Percentiles rank a stretch among this genome's conserved stretches.
Evolutionary conservation across 2,113 vertebrate species (phyloP).

Genomic region (Pedionomus torquatus): DNA sequence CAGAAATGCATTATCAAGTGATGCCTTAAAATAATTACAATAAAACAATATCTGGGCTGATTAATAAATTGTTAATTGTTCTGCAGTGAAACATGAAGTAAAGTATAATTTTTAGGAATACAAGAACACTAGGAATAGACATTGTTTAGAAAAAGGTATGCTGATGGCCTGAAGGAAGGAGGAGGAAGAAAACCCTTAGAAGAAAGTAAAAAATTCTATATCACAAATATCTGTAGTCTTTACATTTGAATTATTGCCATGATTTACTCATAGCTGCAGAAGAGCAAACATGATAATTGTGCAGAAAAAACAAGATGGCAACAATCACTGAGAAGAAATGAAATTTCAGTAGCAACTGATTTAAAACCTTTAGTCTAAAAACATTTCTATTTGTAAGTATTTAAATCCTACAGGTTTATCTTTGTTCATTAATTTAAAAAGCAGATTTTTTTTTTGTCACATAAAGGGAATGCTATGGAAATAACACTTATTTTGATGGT

Average conservation of each 20-base stretch:
- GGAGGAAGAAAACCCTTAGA: background rate
- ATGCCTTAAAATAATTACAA: background rate
- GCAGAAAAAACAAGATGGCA: background rate
- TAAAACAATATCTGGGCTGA: background rate
- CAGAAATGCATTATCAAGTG: background rate
- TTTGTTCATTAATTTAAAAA: background rate
- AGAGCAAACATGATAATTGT: background rate
- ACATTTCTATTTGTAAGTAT: background rate
- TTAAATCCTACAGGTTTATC: background rate
- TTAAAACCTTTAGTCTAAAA: background rate
- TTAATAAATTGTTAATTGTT: background rate
- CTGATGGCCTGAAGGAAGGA: background rate
- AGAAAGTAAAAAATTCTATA: background rate
- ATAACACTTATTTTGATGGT: background rate
- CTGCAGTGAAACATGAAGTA: accelerated
- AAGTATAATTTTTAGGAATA: background rate
- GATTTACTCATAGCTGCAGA: background rate
- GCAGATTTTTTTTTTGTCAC: background rate
- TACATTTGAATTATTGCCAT: background rate
- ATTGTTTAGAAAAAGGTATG: background rate
- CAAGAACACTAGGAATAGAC: background rate
- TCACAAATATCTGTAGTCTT: background rate
- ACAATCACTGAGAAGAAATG: background rate
- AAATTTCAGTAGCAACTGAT: background rate
- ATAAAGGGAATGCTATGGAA: background rate